Conservation (phyloP, 2,797 vertebrate species). For the Epinephelus malabaricus region DNA sequence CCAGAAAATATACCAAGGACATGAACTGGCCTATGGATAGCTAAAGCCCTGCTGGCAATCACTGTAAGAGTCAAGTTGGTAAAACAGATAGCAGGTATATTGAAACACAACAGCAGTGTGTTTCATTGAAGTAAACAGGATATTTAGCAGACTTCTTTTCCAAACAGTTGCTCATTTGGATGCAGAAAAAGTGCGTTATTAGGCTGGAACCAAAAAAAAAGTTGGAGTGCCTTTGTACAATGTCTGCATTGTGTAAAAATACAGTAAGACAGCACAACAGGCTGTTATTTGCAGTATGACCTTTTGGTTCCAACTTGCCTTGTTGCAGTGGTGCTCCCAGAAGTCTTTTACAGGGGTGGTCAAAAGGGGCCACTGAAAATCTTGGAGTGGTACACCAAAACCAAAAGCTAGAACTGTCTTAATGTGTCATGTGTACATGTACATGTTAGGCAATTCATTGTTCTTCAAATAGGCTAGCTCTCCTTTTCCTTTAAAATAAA, state of each 20-base stretch:
- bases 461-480: no score
- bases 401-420: no score
- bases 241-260: neutral
- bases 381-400: no score
- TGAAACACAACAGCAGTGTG: no score
- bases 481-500: no score
- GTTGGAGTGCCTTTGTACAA: neutral
- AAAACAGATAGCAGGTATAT: no score
- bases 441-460: no score
- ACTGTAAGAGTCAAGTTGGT: no score
- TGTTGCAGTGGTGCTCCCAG: no score
- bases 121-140: neutral
- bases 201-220: neutral
- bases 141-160: neutral
- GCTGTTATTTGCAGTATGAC: neutral
- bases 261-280: neutral
- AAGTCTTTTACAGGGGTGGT: no score
- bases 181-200: slow-evolving; percentile 4
- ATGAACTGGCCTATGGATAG: neutral
- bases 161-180: slow-evolving; percentile 5
- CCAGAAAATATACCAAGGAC: neutral
- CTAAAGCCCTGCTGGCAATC: neutral
- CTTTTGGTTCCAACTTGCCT: neutral
- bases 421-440: no score
- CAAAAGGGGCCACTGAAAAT: no score